phyloP scores from a whole-genome alignment of 1,140 invertebrate genomes.

The Lasioglossum baleicum region DNA sequence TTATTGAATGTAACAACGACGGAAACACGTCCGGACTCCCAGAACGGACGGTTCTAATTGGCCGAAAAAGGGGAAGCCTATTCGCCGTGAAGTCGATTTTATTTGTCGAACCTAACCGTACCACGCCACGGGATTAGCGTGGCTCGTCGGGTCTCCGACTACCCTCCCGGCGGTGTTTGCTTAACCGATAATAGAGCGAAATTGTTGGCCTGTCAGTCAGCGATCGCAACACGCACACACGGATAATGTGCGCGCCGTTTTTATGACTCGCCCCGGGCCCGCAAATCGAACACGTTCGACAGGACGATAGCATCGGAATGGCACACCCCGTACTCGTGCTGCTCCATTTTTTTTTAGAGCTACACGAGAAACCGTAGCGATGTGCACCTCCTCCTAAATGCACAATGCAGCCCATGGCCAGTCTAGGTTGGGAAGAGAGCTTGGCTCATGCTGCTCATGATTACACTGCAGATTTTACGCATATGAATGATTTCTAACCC shows the following conservation, averaged over 20 bases:
- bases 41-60: constrained; percentile 35
- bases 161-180: constrained; percentile 70
- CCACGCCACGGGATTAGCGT: constrained; percentile 11
- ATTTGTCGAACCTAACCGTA: background rate
- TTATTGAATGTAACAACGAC: constrained; percentile 52
- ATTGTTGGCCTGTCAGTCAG: constrained; percentile 74
- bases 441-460: too few species aligned
- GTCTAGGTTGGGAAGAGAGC: too few species aligned
- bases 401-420: too few species aligned
- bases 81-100: constrained; percentile 5
- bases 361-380: constrained; percentile 1
- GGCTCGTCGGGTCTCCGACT: background rate
- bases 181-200: constrained; percentile 72
- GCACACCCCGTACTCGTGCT: constrained; percentile 38
- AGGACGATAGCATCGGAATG: constrained; percentile 57
- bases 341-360: constrained; percentile 51
- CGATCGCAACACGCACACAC: constrained; percentile 17
- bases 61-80: constrained; percentile 9
- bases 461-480: too few species aligned
- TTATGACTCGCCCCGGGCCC: constrained; percentile 64
- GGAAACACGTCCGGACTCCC: constrained; percentile 14
- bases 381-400: background rate
- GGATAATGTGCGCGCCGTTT: constrained; percentile 57
- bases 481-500: too few species aligned
- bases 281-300: constrained; percentile 54